Percentiles rank a stretch among this genome's conserved stretches.
phyloP scores from a whole-genome alignment of 2,888 invertebrate genomes.

The Watsonalla binaria region DNA sequence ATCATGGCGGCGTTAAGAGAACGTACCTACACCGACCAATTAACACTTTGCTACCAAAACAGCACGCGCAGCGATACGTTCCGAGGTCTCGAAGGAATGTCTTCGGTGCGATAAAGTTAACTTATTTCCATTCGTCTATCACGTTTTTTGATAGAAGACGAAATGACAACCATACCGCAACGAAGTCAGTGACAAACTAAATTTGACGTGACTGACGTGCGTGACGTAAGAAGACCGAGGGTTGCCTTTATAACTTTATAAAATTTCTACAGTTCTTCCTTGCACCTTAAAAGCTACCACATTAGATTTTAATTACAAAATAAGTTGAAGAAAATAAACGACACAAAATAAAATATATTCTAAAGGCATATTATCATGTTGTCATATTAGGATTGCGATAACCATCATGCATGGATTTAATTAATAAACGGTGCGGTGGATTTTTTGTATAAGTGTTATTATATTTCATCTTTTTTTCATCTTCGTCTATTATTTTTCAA shows the following conservation, averaged over 20 bases:
- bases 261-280: too few species aligned
- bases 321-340: too few species aligned
- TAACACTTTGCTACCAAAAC: conserved; percentile 32
- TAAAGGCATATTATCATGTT: too few species aligned
- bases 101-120: conserved; percentile 65
- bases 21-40: conserved; percentile 33
- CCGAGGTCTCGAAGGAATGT: conserved; percentile 36
- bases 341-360: too few species aligned
- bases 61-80: conserved; percentile 41
- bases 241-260: conserved; percentile 14
- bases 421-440: too few species aligned
- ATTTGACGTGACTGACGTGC: conserved; percentile 17
- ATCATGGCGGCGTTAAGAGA: conserved; percentile 69
- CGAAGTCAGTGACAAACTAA: conserved; percentile 77
- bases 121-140: conserved; percentile 74
- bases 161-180: conserved; percentile 74
- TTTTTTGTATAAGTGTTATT: too few species aligned
- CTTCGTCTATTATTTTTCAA: too few species aligned
- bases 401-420: too few species aligned
- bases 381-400: too few species aligned
- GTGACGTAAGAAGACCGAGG: conserved; percentile 11
- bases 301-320: too few species aligned
- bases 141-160: conserved; percentile 64
- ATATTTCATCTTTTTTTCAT: too few species aligned
- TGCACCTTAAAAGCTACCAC: too few species aligned